Evolutionary conservation across 2,888 invertebrate genomes (phyloP), one percentile per base, ranked within the genome.

Genomic region (Gerris lacustris): DNA sequence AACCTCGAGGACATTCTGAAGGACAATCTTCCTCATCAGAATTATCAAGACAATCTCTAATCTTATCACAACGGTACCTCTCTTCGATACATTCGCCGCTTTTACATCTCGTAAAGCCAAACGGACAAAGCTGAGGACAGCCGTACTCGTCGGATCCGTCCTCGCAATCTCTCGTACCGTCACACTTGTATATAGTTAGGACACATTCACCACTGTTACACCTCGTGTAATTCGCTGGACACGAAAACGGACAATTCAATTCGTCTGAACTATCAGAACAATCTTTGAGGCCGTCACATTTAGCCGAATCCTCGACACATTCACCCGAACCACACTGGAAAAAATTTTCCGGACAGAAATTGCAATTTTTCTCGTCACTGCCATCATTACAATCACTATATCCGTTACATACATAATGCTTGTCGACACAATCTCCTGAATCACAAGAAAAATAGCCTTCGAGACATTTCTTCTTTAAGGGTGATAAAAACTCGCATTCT

Each of bases 141-240:
- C 84, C 84, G 70, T 75, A 68, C 79, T 89, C 89, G 78, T 89
- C 89, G 44, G 86, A 84, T 67, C 82, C 81, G 74, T 87, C 87
- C 44, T 78, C 77, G 77, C 88, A 88, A 74, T 88, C 83, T 17
- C 64, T 67, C 5, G 77, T 68, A 55, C 82, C 81, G 77, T 88
- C 82, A 79, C 88, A 88, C 47, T 81, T 81, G 68, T 78, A 79
- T 71, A 78, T 79, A 64, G 76, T 77, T 62, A 84, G 83, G 74
- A 89, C 84, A 79, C 89, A 89, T 44, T 79, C 78, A 6, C 85
- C 85, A 79, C 84, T 85, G 72, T 80, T 80, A 78, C 90, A 90
- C 73, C 81, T 83, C 79, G 84, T 87, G 78, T 89, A 83, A 69
- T 81, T 80, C 4, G 79, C 63, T 2, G 77, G 78, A 77, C 89